Evolutionary conservation across 2,888 invertebrate species (phyloP).

Genomic region (Noctua janthina): DNA sequence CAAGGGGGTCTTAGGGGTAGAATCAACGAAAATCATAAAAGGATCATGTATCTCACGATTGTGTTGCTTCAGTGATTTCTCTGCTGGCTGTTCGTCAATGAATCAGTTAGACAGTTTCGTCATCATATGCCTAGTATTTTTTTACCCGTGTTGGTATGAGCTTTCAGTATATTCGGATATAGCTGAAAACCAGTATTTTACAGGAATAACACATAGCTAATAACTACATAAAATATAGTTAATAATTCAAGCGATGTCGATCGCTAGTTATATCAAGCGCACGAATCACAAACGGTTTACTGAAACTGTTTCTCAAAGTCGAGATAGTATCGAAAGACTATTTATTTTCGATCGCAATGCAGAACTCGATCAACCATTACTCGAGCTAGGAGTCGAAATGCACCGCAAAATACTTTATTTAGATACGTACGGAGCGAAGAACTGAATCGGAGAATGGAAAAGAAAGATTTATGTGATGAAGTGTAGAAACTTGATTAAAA

Average conservation of each 20-base stretch:
- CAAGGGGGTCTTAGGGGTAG: neutral
- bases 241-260: neutral
- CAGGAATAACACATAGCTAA: too few relatives aligned
- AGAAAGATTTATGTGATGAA: constrained; percentile 30
- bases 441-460: constrained; percentile 6
- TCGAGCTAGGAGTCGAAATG: constrained; percentile 23
- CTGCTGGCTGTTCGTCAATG: neutral
- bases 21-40: neutral
- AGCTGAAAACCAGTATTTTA: too few relatives aligned
- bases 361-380: constrained; percentile 26
- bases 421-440: constrained; percentile 10
- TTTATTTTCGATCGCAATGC: constrained; percentile 40
- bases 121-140: too few relatives aligned
- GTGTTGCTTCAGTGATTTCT: neutral
- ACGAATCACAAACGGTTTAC: neutral
- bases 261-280: neutral
- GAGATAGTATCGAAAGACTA: constrained; percentile 24
- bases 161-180: too few relatives aligned
- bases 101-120: neutral
- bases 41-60: neutral
- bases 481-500: neutral
- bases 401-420: constrained; percentile 37
- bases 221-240: neutral
- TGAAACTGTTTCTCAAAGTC: constrained; percentile 32
- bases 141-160: too few relatives aligned